Base-by-base conservation (phyloP, 2,113 vertebrate species). In the Aldabrachelys gigantea region DNA sequence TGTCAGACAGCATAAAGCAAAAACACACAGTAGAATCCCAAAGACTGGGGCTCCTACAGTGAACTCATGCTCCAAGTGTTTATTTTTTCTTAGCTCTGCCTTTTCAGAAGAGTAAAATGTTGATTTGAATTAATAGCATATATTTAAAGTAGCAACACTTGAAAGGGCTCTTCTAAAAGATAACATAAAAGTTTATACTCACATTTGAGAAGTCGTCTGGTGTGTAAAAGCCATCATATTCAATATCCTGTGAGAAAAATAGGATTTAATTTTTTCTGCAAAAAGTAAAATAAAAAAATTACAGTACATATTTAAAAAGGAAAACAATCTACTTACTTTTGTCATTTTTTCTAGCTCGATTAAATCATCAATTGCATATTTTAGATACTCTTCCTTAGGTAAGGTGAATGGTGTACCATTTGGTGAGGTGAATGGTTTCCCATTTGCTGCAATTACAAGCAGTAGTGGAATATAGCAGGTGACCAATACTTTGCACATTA, bases 401-500 rank as follows among this genome's bases (percentile, higher is more conserved):
- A 75, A 52, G 4, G 17, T 10, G 69, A 89, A 14, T n/a, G 97
- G 52, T 65, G 16, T 52, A 17, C 52, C 52, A 6, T 52, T 17
- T 52, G 52, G 52, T 53, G 17, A 53, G 52, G 17, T 54, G 53
- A 54, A 22, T 54, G 53, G 53, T 54, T 88, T 92, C 62, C 97
- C 96, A 57, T 94, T 90, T 89, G 96, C 87, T 11, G 96, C 10
- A 24, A 87, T 91, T 59, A 81, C 82, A 56, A 98, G 91, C 38
- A 95, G 57, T 22, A 97, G 95, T 75, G 95, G 95, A 21, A 97
- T 69, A 50, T 94, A 98, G 93, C 94, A 89, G 75, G 98, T 89
- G 88, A 97, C 79, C 47, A 97, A 94, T 59, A 88, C 76, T 92
- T 94, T 98, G 97, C 92, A 85, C 98, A 98, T 98, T 2, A 1